phyloP scores from a whole-genome alignment of 2,113 vertebrate genomes.

The Lepisosteus osseus region DNA sequence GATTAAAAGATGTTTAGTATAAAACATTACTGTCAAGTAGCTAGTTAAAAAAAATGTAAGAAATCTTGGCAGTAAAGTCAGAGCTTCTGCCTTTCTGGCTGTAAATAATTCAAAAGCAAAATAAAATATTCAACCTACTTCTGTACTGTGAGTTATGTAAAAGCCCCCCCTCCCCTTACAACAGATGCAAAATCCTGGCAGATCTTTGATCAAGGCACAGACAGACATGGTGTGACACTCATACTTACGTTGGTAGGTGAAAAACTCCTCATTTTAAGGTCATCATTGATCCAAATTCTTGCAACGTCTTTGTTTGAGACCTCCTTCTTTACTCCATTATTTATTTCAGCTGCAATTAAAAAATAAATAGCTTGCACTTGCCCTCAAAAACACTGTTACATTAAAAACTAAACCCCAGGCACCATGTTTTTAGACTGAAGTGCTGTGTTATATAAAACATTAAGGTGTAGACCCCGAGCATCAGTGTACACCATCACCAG shows the following conservation, averaged over 20 bases:
- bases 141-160: constrained; percentile 5
- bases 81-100: background rate
- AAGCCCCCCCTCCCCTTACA: background rate
- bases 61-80: no score
- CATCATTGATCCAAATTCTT: constrained; percentile 89
- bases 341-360: constrained; percentile 77
- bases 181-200: background rate
- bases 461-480: background rate
- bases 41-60: background rate
- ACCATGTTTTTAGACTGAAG: no score
- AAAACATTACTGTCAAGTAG: background rate
- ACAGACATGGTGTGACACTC: background rate
- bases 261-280: constrained; percentile 86
- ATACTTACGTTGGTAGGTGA: constrained; percentile 78
- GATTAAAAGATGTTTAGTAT: background rate
- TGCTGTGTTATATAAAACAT: background rate
- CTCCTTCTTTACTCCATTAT: constrained; percentile 95
- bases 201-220: background rate
- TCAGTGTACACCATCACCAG: constrained; percentile 12
- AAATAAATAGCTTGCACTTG: no score
- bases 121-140: constrained; percentile 1
- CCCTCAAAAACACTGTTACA: background rate
- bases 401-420: background rate
- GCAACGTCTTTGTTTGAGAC: constrained; percentile 83
- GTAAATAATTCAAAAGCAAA: constrained; percentile 5